These are phyloP conservation scores for Keiferia lycopersicella DNA, from an alignment of 2,888 invertebrate species.

Conservation along the genomic window DNA sequence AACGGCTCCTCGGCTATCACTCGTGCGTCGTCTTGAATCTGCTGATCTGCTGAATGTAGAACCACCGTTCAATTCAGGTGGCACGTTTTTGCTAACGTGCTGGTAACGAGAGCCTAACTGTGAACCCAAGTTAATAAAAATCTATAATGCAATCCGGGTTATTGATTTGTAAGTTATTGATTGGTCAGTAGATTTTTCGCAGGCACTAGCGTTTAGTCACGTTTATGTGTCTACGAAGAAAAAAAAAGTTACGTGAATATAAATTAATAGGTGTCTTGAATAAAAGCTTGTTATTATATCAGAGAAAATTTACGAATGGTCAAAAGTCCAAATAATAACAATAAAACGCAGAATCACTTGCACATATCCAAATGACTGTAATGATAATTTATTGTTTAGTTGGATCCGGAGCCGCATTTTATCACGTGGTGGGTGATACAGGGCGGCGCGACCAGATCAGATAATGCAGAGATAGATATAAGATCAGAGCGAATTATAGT, in stretches of 20 bases:
- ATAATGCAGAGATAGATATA: conserved; percentile 1
- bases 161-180: conserved; percentile 9
- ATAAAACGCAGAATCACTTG: conserved; percentile 4
- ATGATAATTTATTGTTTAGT: conserved; percentile 23
- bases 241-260: too few relatives aligned
- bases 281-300: too few relatives aligned
- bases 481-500: too few relatives aligned
- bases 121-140: conserved; percentile 6
- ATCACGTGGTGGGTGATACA: conserved; percentile 31
- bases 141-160: not conserved
- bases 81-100: conserved; percentile 44
- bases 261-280: not conserved
- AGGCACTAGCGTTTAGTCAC: not conserved
- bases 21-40: conserved; percentile 35
- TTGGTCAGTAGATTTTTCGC: conserved; percentile 2
- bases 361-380: conserved; percentile 11
- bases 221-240: not conserved
- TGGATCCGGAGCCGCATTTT: conserved; percentile 28
- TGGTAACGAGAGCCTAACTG: not conserved
- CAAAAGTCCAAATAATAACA: not conserved
- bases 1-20: conserved; percentile 5
- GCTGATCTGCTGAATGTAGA: conserved; percentile 37
- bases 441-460: conserved; percentile 12
- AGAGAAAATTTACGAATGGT: not conserved
- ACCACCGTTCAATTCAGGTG: conserved; percentile 26